phyloP scores from a whole-genome alignment of 2,113 vertebrate genomes.

The Amblyopsis rosae region DNA sequence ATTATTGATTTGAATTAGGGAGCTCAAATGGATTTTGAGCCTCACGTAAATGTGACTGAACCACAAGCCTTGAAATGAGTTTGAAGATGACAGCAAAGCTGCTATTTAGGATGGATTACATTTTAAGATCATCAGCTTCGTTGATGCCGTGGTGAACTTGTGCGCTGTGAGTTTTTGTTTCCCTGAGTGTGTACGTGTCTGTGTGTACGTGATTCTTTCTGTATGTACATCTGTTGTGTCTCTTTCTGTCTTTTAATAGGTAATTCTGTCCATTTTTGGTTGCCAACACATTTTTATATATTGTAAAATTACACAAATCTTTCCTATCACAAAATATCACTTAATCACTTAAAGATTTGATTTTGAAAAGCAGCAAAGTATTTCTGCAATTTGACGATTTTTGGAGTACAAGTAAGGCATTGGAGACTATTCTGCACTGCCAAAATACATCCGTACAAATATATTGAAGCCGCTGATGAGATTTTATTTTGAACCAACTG shows the following conservation, averaged over 20 bases:
- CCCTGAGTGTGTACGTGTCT: slow-evolving; percentile 1
- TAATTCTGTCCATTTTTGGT: too few species aligned
- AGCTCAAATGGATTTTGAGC: slow-evolving; percentile 57
- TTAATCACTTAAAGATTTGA: too few species aligned
- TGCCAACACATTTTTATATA: too few species aligned
- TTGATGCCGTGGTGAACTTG: slow-evolving; percentile 51
- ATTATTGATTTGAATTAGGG: slow-evolving; percentile 53
- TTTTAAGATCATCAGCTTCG: slow-evolving; percentile 57
- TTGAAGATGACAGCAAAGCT: slow-evolving; percentile 35
- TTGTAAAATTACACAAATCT: too few species aligned
- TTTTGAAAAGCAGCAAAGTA: too few species aligned
- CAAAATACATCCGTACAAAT: too few species aligned
- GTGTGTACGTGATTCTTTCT: background rate
- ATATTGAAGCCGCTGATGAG: too few species aligned
- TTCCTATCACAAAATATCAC: too few species aligned
- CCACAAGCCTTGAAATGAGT: slow-evolving; percentile 35
- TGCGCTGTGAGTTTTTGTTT: slow-evolving; percentile 14
- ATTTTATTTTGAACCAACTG: too few species aligned
- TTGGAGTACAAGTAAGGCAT: too few species aligned
- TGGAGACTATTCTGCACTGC: too few species aligned
- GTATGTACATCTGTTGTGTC: background rate
- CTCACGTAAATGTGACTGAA: slow-evolving; percentile 35
- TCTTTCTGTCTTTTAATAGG: background rate
- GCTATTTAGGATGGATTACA: slow-evolving; percentile 51
- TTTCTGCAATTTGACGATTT: too few species aligned